Evolutionary conservation across 2,113 vertebrate genomes (phyloP).

Genomic region (Fukomys damarensis): DNA sequence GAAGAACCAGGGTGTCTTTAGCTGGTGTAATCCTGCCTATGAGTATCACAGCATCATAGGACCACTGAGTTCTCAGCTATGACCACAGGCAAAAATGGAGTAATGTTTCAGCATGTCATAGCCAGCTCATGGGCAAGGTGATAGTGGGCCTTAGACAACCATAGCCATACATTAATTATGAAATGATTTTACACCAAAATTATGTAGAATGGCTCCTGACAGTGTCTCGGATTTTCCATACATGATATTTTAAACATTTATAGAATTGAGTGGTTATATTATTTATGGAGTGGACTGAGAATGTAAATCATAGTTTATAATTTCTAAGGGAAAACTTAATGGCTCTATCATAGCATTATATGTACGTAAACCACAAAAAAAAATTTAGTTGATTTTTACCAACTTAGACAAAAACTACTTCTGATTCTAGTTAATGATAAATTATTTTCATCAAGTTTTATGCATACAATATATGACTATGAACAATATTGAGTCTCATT

Average conservation of each 20-base stretch:
- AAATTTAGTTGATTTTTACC: constrained; percentile 17
- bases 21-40: no score
- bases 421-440: constrained; percentile 22
- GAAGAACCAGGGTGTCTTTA: no score
- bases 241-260: neutral
- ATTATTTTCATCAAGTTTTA: constrained; percentile 59
- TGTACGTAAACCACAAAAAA: neutral
- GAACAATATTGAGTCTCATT: constrained; percentile 68
- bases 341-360: constrained; percentile 15
- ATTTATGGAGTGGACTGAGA: neutral
- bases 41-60: no score
- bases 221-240: constrained; percentile 15
- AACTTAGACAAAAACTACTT: constrained; percentile 28
- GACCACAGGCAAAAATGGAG: no score
- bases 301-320: neutral
- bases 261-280: neutral
- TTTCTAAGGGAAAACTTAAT: neutral
- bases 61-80: no score
- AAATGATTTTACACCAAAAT: no score
- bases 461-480: constrained; percentile 74
- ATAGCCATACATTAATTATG: no score
- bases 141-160: no score
- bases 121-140: no score
- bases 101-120: no score
- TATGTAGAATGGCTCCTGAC: no score